Base-by-base conservation (phyloP, 2,113 vertebrate species). In the Sinocyclocheilus grahami region DNA sequence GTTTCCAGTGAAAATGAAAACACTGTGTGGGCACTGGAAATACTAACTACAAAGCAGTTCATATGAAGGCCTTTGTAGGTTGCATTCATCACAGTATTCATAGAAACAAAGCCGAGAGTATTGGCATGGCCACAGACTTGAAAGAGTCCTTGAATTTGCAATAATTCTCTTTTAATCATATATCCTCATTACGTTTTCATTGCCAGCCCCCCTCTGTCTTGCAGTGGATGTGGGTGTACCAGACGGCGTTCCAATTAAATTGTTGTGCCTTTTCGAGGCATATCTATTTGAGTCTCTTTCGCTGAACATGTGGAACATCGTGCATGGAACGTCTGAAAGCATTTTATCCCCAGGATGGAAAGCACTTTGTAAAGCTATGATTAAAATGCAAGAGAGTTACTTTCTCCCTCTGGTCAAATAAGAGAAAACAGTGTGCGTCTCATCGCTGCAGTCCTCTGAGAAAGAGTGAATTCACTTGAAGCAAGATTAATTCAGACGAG, bases 341-440 rank as follows among this genome's bases (percentile, higher is more conserved):
- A 67, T 18, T 82, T 33, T 65, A 82, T 51, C 42, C 24, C 62
- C 60, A 69, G 62, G 62, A 51, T 69, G 63, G 62, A 82, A 33
- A 20, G 80, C 24, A 69, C 80, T 82, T 82, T 82, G 42, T 82
- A 51, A 51, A 27, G 27, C 42, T 82, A 13, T 69, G 62, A 51
- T 82, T 69, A 69, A 82, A 82, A 82, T 82, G 80, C 80, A 33
- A 82, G 80, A 51, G 78, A 58, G 78, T 67, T 69, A 46, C 42
- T 33, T 67, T 82, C 62, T 48, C 79, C 77, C 78, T 46, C 78
- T 46, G 78, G 78, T 81, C 37, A 81, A 81, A 81, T 81, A 63
- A 81, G 67, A 84, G 69, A 27, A 55, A 60, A 72, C 30, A 20
- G 20, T 71, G n/a, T 39, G 27, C 24, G 16, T 72, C 27, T 37